These are phyloP conservation scores for Coenonympha glycerion DNA, from an alignment of 2,888 invertebrate species.

Conservation along the genomic window DNA sequence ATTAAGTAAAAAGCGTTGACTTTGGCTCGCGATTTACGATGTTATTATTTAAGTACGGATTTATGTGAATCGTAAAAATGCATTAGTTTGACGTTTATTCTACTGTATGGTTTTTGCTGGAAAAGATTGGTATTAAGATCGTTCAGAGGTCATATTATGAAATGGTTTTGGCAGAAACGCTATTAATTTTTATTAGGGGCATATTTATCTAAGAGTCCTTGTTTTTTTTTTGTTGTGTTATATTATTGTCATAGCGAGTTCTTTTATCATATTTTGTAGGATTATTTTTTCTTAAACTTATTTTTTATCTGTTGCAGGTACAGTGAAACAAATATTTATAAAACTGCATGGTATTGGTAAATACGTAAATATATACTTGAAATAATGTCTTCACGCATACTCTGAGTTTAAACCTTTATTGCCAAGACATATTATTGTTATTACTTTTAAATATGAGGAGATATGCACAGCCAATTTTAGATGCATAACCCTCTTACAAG, in stretches of 20 bases:
- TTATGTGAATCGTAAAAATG: background rate
- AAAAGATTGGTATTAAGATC: background rate
- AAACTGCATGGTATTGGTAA: background rate
- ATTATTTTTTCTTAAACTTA: background rate
- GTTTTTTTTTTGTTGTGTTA: no score
- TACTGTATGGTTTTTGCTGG: background rate
- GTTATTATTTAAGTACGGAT: background rate
- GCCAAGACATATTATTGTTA: no score
- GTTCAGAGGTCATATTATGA: background rate
- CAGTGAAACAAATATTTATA: background rate
- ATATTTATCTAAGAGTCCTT: no score
- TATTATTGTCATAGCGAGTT: no score
- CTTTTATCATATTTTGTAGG: background rate
- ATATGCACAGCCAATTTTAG: no score
- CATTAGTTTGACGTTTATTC: background rate
- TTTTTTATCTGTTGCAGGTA: constrained; percentile 2
- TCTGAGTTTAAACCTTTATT: no score
- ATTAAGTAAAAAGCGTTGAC: background rate
- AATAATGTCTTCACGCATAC: no score
- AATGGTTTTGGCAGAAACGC: background rate
- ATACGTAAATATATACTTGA: no score
- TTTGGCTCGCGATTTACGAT: background rate
- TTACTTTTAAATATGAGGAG: no score
- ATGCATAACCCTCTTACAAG: no score
- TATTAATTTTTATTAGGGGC: no score